Base-by-base conservation (phyloP, 2,113 vertebrate genomes). In the Ophthalmolycus amberensis region DNA sequence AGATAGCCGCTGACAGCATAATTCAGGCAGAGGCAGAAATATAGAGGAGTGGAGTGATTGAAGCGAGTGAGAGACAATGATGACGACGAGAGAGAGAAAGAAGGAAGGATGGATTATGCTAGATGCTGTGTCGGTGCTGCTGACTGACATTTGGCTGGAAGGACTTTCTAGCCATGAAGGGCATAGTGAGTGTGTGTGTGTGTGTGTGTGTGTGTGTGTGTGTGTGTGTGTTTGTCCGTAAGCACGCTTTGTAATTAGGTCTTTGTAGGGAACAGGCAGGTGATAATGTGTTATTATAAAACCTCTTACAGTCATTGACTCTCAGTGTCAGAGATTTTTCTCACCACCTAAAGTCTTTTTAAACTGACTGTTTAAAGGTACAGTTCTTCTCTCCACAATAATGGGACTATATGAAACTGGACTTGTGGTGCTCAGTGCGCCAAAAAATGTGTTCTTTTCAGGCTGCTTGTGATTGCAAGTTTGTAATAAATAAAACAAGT, bases 161-260 rank as follows among this genome's bases (percentile, higher is more conserved):
- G 88, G 87, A 90, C 79, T 86, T 58, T 75, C 20, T 32, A 79
- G 50, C 82, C 77, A 74, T 88, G 82, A 90, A 90, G 88, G 84
- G 65, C 73, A 78, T 16, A 4, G 32, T 2, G 16, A 12, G 52
- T 90, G 85, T 86, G 76, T 90, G 85, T 93, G 15, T 89, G 52
- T 84, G 46, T 79, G 71, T 59, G 50, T 65, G 46, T 67, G 52
- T 69, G 65, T 69, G 76, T 38, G 66, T 70, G 59, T 80, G 22
- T 59, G 50, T 66, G 60, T 68, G 50, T 58, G 60, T 68, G 64
- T 60, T 48, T 69, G 76, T 38, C 1, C 0, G n/a, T 67, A 44
- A 60, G 40, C 16, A 68, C 40, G 40, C 72, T 54, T 42, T 79
- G 58, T 50, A 42, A 76, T 60, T 6, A 14, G 38, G 16, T 58